Evolutionary conservation across 2,113 vertebrate genomes (phyloP).

Genomic region (Tonatia bakeri): DNA sequence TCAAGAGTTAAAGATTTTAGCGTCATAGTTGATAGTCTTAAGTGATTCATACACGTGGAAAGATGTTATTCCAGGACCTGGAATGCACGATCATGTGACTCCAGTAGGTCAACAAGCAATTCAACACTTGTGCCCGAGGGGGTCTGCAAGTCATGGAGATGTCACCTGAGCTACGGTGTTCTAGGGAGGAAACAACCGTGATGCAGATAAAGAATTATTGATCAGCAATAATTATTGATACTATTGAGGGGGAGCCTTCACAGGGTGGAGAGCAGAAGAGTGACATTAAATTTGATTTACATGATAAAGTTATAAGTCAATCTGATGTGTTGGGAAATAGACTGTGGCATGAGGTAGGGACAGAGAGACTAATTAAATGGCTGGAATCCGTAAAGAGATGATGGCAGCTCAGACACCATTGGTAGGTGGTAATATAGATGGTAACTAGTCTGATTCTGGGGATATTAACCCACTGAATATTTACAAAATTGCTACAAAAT

Average conservation of each 20-base stretch:
- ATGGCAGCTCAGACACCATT: neutral
- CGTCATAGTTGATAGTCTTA: too few relatives aligned
- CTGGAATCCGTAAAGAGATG: neutral
- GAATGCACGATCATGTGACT: too few relatives aligned
- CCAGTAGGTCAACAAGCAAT: too few relatives aligned
- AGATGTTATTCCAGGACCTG: too few relatives aligned
- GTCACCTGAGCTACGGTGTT: too few relatives aligned
- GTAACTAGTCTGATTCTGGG: neutral
- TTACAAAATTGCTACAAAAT: neutral
- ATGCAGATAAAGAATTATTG: too few relatives aligned
- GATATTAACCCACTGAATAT: neutral
- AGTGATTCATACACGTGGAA: too few relatives aligned
- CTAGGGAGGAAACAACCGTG: too few relatives aligned
- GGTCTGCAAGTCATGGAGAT: too few relatives aligned
- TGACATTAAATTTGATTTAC: neutral
- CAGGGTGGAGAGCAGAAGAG: neutral
- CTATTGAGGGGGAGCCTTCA: neutral
- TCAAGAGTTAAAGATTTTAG: too few relatives aligned
- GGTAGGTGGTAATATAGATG: neutral
- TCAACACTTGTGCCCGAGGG: too few relatives aligned
- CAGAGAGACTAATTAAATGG: neutral
- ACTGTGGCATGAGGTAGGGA: neutral
- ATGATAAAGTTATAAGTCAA: neutral
- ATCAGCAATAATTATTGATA: too few relatives aligned
- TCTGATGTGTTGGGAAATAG: neutral